Evolutionary conservation across 1,140 invertebrate genomes (phyloP).

Genomic region (Drosophila chauvacae): DNA sequence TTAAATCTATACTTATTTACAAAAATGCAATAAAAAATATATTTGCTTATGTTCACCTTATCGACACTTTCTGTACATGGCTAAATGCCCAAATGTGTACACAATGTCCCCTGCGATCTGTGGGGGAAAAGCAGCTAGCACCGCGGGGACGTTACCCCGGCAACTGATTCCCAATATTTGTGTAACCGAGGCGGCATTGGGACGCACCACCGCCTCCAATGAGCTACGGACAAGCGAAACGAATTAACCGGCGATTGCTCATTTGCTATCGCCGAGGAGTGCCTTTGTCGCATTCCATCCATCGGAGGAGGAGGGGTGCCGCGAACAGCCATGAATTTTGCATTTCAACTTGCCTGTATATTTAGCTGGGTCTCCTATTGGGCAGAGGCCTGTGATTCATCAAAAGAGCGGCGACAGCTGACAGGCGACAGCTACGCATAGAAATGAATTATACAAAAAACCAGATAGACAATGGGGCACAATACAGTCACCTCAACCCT

Average conservation of each 20-base stretch:
- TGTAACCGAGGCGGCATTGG: conserved; percentile 56
- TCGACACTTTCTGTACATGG: background rate
- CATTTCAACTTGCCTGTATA: conserved; percentile 69
- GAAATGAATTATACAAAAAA: conserved; percentile 75
- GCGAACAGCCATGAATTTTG: conserved; percentile 75
- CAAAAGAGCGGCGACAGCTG: conserved; percentile 78
- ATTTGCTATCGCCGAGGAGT: conserved; percentile 57
- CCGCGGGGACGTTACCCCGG: conserved; percentile 45
- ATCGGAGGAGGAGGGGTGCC: conserved; percentile 6
- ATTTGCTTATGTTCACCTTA: background rate
- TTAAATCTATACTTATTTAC: no score
- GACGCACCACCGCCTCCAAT: conserved; percentile 10
- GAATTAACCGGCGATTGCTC: conserved; percentile 43
- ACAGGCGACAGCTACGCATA: conserved; percentile 74
- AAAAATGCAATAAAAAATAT: background rate
- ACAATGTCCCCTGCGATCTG: conserved; percentile 26
- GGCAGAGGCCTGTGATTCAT: conserved; percentile 76
- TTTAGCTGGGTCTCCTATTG: conserved; percentile 62
- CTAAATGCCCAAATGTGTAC: conserved; percentile 13
- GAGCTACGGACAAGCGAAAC: conserved; percentile 8
- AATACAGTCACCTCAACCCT: conserved; percentile 28
- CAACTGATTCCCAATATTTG: conserved; percentile 73
- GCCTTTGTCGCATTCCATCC: conserved; percentile 71
- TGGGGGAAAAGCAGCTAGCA: background rate
- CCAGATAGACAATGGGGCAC: conserved; percentile 59